Conservation (phyloP, 2,113 vertebrate species). For the Eupsittula cactorum region DNA sequence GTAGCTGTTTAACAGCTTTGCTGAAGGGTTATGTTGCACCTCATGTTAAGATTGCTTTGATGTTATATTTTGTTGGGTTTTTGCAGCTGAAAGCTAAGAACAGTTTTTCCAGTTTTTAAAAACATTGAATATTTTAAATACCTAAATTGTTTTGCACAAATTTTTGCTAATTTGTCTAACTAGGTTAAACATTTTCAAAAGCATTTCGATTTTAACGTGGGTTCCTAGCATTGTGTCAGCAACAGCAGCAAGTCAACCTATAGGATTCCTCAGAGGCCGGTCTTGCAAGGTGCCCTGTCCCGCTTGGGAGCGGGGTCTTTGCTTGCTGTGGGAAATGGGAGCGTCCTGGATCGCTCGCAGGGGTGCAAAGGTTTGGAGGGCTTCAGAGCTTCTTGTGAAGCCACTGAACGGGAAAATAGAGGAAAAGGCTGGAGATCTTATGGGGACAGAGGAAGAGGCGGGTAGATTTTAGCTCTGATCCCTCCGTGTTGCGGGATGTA, state of each 20-base stretch:
- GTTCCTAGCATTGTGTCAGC: conserved; percentile 79
- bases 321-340: not conserved
- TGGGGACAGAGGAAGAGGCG: not conserved
- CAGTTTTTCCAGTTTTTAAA: conserved; percentile 86
- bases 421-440: not conserved
- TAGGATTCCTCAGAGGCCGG: not conserved
- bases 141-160: conserved; percentile 88
- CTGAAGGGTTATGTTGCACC: conserved; percentile 88
- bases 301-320: not conserved
- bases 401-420: rapidly evolving
- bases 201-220: conserved; percentile 80
- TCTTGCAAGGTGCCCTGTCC: not conserved
- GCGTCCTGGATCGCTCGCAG: not conserved
- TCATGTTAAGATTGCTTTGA: conserved; percentile 87
- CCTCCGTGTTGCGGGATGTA: not conserved
- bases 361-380: rapidly evolving
- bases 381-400: not conserved
- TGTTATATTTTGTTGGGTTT: conserved; percentile 89
- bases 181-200: conserved; percentile 86
- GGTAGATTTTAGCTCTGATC: not conserved
- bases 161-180: conserved; percentile 88
- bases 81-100: conserved; percentile 88
- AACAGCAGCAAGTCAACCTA: not conserved
- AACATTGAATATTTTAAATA: conserved; percentile 89
- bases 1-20: conserved; percentile 88